Evolutionary conservation across 2,797 vertebrate species (phyloP), one percentile per base, ranked within the genome.

Genomic region (Enoplosus armatus): DNA sequence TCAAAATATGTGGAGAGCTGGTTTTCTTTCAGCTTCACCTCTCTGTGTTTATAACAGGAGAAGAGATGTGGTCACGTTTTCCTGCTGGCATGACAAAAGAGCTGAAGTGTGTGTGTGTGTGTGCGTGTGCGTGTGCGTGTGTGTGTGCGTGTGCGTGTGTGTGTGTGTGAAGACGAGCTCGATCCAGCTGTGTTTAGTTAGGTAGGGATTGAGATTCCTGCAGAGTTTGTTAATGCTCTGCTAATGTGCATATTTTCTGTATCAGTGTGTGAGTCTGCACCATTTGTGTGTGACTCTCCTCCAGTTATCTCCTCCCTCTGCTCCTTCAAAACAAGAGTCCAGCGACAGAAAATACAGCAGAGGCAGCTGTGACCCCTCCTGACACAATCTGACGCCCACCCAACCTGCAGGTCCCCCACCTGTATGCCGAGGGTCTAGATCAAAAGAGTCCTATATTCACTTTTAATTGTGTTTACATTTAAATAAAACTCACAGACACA

Each of bases 141-240:
- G n/a, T n/a, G n/a, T n/a, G n/a, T n/a, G n/a, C n/a, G n/a, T n/a
- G n/a, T n/a, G n/a, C n/a, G n/a, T n/a, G n/a, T n/a, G n/a, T n/a
- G n/a, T n/a, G n/a, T n/a, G n/a, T n/a, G n/a, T n/a, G n/a, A 51
- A 48, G 56, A 51, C 2, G 22, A 61, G 50, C 29, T 64, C n/a
- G 1, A 26, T 47, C 82, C 89, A 92, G 88, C 91, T 93, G 90
- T 90, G 88, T 90, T 91, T 93, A 76, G 84, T 77, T 82, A 70
- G 64, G 27, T 24, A 12, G 43, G 33, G 65, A 65, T 31, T 54
- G 69, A 55, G 79, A 84, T 80, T 90, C 85, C 75, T 63, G 72
- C 64, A 54, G 22, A 45, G 77, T 70, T 83, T 71, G 84, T 74
- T 73, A 64, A 72, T 60, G 48, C 51, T 64, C 35, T 14, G 71